These are phyloP conservation scores for Ornithoptera priamus DNA, from an alignment of 2,888 invertebrate species.

Conservation along the genomic window DNA sequence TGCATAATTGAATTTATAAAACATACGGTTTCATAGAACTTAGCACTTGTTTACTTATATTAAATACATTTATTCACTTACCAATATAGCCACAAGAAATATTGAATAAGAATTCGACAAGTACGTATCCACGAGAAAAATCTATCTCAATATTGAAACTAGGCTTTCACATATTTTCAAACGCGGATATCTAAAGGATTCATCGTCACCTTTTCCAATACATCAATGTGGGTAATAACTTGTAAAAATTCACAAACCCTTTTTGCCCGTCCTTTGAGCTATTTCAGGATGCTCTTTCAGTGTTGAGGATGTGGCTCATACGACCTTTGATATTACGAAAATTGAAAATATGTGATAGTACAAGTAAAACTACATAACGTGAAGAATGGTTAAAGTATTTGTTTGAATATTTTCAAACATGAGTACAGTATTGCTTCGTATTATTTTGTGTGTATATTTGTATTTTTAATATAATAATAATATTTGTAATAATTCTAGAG, in stretches of 20 bases:
- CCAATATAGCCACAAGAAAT: not conserved
- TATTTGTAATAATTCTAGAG: too few species aligned
- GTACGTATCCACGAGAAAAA: not conserved
- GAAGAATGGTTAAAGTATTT: too few species aligned
- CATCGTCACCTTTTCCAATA: constrained; percentile 14
- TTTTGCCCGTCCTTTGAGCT: constrained; percentile 1
- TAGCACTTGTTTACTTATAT: not conserved
- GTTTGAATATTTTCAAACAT: too few species aligned
- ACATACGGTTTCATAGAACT: not conserved
- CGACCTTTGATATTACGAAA: not conserved
- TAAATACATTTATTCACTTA: not conserved
- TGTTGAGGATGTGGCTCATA: not conserved
- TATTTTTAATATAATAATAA: too few species aligned
- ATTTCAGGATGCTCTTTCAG: not conserved
- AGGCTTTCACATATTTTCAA: constrained; percentile 5
- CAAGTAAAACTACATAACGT: not conserved
- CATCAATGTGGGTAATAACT: constrained; percentile 5
- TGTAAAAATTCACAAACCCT: not conserved
- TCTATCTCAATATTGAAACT: constrained; percentile 19
- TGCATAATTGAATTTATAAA: too few species aligned
- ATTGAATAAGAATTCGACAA: not conserved
- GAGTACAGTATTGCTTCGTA: too few species aligned
- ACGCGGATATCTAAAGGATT: constrained; percentile 8
- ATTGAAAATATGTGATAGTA: not conserved
- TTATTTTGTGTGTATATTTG: too few species aligned